Evolutionary conservation across 2,888 invertebrate genomes (phyloP).

Genomic region (Rhingia campestris): DNA sequence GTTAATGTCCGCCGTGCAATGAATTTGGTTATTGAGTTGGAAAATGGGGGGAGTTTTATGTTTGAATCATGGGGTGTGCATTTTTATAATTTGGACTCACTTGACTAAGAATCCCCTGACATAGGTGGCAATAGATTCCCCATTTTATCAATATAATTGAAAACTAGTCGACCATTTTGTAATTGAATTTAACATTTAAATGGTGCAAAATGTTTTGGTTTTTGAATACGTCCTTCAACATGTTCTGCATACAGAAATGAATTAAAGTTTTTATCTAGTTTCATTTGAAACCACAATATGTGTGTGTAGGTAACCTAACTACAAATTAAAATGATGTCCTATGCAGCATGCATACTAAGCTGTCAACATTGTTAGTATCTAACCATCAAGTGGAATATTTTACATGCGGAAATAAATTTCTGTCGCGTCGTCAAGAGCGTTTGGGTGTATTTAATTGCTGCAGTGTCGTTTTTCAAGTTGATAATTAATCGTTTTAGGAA

Average conservation of each 20-base stretch:
- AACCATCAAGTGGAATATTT: constrained; percentile 11
- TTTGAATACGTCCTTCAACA: no score
- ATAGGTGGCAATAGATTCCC: no score
- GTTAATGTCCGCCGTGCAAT: not conserved
- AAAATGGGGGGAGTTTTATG: no score
- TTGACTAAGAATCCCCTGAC: no score
- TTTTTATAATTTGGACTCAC: no score
- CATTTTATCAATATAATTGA: no score
- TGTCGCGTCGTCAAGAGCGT: not conserved
- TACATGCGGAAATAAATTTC: constrained; percentile 18
- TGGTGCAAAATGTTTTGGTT: no score
- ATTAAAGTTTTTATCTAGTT: not conserved
- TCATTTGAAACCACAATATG: no score
- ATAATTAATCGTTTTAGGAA: not conserved
- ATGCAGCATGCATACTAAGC: not conserved
- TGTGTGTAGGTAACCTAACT: not conserved
- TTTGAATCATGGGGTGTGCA: no score
- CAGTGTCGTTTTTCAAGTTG: not conserved
- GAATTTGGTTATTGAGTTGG: not conserved
- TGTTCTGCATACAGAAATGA: not conserved
- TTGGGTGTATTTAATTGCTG: constrained; percentile 11
- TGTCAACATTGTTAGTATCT: constrained; percentile 25
- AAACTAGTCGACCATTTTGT: no score
- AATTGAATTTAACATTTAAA: no score
- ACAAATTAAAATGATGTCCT: not conserved